Percentiles rank a stretch among this genome's conserved stretches.
Evolutionary conservation across 35 echinoderm and acorn worm species (phyloP).

Genomic region (Strongylocentrotus purpuratus): DNA sequence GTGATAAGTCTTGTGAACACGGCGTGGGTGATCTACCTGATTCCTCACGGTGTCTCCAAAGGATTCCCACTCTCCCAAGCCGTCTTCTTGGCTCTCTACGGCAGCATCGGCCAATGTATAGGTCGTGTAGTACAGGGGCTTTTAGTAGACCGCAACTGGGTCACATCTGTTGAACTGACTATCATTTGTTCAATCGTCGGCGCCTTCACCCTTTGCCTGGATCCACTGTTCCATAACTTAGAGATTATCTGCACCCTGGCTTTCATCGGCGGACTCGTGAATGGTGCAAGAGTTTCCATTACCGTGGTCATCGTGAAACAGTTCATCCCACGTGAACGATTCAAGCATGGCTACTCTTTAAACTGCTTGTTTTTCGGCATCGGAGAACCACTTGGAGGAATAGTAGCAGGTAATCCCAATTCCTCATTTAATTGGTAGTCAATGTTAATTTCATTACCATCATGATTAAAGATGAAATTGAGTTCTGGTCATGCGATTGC

Average conservation of each 20-base stretch:
- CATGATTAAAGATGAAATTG: no score
- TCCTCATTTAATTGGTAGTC: no score
- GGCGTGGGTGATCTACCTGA: constrained; percentile 40
- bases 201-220: background rate
- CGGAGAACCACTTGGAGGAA: background rate
- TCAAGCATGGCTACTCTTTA: background rate
- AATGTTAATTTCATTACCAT: no score
- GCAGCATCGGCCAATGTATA: background rate
- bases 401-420: background rate
- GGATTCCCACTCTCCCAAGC: background rate
- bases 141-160: background rate
- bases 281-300: background rate
- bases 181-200: background rate
- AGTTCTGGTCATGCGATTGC: no score
- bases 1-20: background rate
- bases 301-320: background rate
- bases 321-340: background rate
- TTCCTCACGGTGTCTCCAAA: constrained; percentile 38
- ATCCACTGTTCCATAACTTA: background rate
- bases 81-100: background rate
- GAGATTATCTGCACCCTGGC: background rate
- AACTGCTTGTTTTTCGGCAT: background rate
- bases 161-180: background rate
- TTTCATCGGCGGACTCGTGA: background rate
- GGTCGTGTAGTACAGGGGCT: background rate